phyloP scores from a whole-genome alignment of 2,113 vertebrate species.

The Muscicapa adusta region DNA sequence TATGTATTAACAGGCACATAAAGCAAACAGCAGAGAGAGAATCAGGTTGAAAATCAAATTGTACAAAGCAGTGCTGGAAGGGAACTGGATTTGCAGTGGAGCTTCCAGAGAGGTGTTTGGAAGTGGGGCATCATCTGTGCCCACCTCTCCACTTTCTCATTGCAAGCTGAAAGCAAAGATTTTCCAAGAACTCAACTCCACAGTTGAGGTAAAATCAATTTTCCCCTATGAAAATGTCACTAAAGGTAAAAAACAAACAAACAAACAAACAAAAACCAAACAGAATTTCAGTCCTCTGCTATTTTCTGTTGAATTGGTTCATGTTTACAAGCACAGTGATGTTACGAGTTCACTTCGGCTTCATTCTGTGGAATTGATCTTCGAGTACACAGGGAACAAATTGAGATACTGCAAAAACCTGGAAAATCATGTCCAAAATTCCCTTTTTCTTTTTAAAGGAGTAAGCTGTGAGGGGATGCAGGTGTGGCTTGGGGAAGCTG shows the following conservation, averaged over 20 bases:
- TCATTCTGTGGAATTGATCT: constrained; percentile 25
- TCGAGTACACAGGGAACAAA: neutral
- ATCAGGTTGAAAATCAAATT: neutral
- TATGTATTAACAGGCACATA: constrained; percentile 28
- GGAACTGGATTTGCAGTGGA: neutral
- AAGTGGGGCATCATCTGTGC: neutral
- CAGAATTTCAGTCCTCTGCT: neutral
- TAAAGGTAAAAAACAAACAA: neutral
- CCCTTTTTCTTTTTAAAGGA: neutral
- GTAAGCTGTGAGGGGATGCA: neutral
- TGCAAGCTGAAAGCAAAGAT: neutral
- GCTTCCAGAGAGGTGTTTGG: neutral
- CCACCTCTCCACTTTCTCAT: neutral
- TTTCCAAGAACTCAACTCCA: neutral
- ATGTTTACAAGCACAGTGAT: neutral
- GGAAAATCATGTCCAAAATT: neutral
- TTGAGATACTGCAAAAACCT: neutral
- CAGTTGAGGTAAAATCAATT: neutral
- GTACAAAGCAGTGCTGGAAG: neutral
- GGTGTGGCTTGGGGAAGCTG: neutral
- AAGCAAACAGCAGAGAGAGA: neutral
- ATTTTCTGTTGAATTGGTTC: neutral
- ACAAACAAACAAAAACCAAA: neutral
- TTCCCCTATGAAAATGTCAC: neutral
- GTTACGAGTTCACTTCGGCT: neutral